Conservation (phyloP, 2,888 invertebrate genomes). For the Macrophya annulata region DNA sequence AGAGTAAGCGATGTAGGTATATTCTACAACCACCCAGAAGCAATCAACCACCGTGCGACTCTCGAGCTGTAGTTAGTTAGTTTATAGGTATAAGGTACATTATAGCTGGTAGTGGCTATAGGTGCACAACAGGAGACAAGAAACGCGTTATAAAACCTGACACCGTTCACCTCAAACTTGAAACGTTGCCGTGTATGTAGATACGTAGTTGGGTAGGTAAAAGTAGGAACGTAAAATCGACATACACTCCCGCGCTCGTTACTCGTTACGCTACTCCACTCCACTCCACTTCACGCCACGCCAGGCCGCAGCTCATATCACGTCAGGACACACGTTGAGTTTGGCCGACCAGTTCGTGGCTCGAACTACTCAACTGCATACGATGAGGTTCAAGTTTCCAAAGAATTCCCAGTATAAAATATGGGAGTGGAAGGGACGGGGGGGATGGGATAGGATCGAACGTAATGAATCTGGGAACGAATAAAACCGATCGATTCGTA, state of each 20-base stretch:
- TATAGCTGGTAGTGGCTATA: neutral
- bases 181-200: constrained; percentile 26
- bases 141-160: constrained; percentile 26
- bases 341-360: constrained; percentile 41
- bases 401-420: constrained; percentile 32
- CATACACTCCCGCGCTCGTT: neutral
- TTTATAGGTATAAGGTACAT: neutral
- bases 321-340: neutral
- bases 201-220: neutral
- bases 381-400: constrained; percentile 35
- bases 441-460: too few species aligned
- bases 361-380: constrained; percentile 36
- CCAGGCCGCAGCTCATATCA: too few species aligned
- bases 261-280: neutral
- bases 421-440: too few species aligned
- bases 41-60: constrained; percentile 55
- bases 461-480: constrained; percentile 17
- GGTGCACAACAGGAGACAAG: neutral
- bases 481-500: constrained; percentile 11
- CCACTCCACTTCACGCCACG: too few species aligned
- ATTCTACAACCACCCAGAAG: constrained; percentile 15
- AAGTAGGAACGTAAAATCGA: neutral
- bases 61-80: neutral
- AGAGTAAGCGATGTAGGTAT: neutral
- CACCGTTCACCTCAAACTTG: constrained; percentile 52